A percentile compares a stretch with the other conserved stretches of the same genome.
Conservation (phyloP, 2,113 vertebrate species). For the Steatornis caripensis region DNA sequence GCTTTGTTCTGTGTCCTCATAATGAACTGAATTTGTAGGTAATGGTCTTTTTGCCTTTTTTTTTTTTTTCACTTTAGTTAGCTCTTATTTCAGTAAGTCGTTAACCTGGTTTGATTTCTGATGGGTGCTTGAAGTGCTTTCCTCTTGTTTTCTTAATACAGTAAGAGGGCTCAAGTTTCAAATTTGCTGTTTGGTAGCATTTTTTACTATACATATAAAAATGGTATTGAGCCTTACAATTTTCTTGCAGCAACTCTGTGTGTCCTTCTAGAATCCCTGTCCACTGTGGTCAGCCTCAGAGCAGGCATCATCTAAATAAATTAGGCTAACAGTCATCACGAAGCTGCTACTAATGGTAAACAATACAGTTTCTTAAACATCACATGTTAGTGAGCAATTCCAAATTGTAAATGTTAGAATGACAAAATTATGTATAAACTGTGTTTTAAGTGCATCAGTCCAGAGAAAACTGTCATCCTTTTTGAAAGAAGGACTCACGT, state of each 20-base stretch:
- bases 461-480: not conserved
- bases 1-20: not conserved
- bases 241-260: not conserved
- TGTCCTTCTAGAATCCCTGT: not conserved
- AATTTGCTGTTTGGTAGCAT: not conserved
- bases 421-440: not conserved
- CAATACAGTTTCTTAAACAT: not conserved
- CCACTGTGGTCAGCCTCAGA: not conserved
- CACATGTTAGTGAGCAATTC: not conserved
- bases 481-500: not conserved
- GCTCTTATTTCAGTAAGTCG: not conserved
- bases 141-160: not conserved
- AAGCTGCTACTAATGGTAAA: not conserved
- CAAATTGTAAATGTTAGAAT: not conserved
- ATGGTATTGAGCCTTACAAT: not conserved
- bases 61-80: not conserved
- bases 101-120: not conserved
- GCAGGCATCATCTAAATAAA: not conserved
- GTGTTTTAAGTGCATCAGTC: not conserved
- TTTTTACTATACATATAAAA: not conserved
- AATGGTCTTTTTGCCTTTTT: not conserved
- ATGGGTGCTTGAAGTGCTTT: not conserved
- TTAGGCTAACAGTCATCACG: not conserved
- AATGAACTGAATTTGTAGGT: not conserved
- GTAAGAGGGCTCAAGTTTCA: not conserved